Conservation (phyloP, 2,113 vertebrate species). For the Spilogale gracilis region DNA sequence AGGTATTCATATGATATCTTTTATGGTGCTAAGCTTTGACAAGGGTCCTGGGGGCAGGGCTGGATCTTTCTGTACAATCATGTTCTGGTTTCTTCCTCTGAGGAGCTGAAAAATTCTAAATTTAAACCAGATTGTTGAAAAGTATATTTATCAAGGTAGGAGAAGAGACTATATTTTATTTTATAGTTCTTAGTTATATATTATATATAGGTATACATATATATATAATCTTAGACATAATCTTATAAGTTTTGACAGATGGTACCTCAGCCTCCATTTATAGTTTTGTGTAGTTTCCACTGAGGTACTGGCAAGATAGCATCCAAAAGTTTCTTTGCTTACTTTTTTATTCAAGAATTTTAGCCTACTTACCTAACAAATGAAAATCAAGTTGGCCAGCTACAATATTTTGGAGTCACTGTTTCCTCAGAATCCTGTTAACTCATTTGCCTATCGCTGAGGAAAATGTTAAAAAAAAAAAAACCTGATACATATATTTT, state of each 20-base stretch:
- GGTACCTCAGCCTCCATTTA: background rate
- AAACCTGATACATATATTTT: background rate
- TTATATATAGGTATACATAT: background rate
- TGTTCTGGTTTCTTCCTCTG: background rate
- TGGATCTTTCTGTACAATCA: background rate
- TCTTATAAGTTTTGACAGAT: background rate
- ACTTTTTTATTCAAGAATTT: constrained; percentile 32
- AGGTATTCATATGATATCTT: background rate
- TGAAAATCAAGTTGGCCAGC: background rate
- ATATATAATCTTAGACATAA: background rate
- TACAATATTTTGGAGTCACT: background rate
- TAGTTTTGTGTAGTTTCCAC: background rate
- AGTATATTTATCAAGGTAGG: background rate
- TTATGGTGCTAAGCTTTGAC: background rate
- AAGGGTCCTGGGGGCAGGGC: background rate
- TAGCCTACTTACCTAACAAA: background rate
- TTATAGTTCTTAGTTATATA: background rate
- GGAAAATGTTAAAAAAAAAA: constrained; percentile 22
- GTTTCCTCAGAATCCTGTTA: background rate
- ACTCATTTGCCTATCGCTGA: background rate
- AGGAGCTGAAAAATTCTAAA: background rate
- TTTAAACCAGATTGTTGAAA: constrained; percentile 12
- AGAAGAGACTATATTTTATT: background rate
- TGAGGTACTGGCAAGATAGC: background rate
- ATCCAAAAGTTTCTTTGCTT: background rate